Conservation (phyloP, 23 tunicate genomes). For the Diplosoma virens region DNA sequence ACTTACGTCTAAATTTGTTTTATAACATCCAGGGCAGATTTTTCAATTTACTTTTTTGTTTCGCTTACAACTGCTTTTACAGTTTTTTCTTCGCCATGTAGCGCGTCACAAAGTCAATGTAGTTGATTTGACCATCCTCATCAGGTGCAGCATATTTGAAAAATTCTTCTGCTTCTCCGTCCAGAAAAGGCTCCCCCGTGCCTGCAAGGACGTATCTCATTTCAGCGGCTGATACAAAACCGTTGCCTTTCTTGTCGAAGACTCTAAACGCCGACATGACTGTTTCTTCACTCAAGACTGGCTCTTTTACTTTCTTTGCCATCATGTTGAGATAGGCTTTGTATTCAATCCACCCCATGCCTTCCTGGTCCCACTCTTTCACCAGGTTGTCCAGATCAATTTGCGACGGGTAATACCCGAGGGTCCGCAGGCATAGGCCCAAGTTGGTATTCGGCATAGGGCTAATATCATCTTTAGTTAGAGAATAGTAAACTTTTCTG, state of each 20-base stretch:
- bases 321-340: background rate
- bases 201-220: background rate
- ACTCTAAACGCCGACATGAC: background rate
- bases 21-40: no score
- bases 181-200: background rate
- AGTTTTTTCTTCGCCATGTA: conserved; percentile 5
- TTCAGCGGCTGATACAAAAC: conserved; percentile 15
- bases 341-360: background rate
- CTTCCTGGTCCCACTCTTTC: background rate
- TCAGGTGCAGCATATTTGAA: background rate
- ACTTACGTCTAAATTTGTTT: no score
- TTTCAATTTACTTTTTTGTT: no score
- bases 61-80: no score
- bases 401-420: conserved; percentile 11
- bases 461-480: background rate
- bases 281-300: background rate
- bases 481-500: background rate
- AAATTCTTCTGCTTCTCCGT: conserved; percentile 2
- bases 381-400: background rate
- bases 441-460: background rate
- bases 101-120: background rate
- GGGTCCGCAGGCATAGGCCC: background rate
- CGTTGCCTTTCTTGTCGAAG: conserved; percentile 7
- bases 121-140: conserved; percentile 18
- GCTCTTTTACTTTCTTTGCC: conserved; percentile 1